Evolutionary conservation across 2,113 vertebrate species (phyloP), one percentile per base, ranked within the genome.

Genomic region (Rattus rattus): DNA sequence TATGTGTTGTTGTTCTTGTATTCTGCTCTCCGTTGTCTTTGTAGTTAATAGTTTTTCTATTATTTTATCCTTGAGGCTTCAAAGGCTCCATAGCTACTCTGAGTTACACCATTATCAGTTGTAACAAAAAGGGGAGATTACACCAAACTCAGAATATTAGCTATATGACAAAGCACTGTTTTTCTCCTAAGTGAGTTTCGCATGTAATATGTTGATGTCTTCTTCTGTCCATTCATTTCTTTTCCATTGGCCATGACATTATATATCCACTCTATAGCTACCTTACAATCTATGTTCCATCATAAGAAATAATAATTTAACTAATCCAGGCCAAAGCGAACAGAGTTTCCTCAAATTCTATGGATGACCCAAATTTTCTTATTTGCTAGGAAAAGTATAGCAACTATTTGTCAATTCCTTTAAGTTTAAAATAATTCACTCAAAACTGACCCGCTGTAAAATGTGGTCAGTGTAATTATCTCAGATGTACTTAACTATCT

Each of bases 251-350:
- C 16, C 65, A 69, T 67, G 52, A 87, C 4, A 61, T 70, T 65
- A 11, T 77, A 3, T 89, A 26, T 70, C 30, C 19, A 88, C 95
- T 54, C 39, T 83, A 49, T 24, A 86, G 3, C 30, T 86, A 30
- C 92, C 56, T 59, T 17, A 90, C 83, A 33, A 19, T 54, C 39
- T 83, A 49, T 24, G 19, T 9, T 63, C 43, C n/a, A 85, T 7
- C 54, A 59, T 88, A 93, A 93, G 30, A 93, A 96, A 92, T 24
- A 59, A 63, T 88, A 24, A 33, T 80, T 70, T 39, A 97, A 76
- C 54, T 2, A 80, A 75, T 85, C 43, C 33, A 87, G 22, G 33
- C 39, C 67, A 75, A 94, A 81, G 69, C 84, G 89, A 96, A 12
- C 43, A 94, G 69, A 96, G 77, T 19, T 84, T n/a, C 7, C 9